phyloP scores from a whole-genome alignment of 53 echinoderm and acorn worm genomes.

The Temnopleurus reevesii region DNA sequence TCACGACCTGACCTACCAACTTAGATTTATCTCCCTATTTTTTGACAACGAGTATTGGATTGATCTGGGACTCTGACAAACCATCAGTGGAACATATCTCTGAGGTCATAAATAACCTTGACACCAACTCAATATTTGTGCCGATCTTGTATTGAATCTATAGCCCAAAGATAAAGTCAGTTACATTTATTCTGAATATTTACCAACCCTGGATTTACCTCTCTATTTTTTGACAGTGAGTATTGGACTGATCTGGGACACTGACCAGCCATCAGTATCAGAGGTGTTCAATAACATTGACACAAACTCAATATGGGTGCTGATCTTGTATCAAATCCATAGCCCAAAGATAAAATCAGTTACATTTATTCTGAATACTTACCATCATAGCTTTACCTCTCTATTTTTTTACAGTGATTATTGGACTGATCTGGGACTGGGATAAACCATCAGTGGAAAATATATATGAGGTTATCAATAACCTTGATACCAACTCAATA shows the following conservation, averaged over 20 bases:
- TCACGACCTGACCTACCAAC: no score
- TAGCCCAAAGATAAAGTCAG: constrained; percentile 24
- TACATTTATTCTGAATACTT: no score
- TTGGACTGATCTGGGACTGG: constrained; percentile 92
- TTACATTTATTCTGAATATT: no score
- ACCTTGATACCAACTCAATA: background rate
- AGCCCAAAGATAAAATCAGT: background rate
- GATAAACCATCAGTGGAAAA: constrained; percentile 70
- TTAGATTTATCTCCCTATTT: no score
- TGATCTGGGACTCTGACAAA: constrained; percentile 89
- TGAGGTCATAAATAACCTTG: background rate
- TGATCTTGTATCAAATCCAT: constrained; percentile 80
- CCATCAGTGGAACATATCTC: constrained; percentile 57
- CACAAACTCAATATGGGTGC: background rate
- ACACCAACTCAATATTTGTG: background rate
- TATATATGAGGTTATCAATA: background rate
- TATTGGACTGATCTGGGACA: constrained; percentile 92
- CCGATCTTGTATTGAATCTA: constrained; percentile 76
- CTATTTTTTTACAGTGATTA: constrained; percentile 2
- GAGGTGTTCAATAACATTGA: background rate
- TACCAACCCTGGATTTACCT: no score
- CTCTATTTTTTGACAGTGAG: background rate
- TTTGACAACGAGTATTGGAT: constrained; percentile 64
- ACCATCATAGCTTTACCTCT: no score
- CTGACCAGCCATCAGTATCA: constrained; percentile 66